These are phyloP conservation scores for Mesorhabditis belari DNA, from an alignment of 2,888 invertebrate genomes.

Conservation along the genomic window DNA sequence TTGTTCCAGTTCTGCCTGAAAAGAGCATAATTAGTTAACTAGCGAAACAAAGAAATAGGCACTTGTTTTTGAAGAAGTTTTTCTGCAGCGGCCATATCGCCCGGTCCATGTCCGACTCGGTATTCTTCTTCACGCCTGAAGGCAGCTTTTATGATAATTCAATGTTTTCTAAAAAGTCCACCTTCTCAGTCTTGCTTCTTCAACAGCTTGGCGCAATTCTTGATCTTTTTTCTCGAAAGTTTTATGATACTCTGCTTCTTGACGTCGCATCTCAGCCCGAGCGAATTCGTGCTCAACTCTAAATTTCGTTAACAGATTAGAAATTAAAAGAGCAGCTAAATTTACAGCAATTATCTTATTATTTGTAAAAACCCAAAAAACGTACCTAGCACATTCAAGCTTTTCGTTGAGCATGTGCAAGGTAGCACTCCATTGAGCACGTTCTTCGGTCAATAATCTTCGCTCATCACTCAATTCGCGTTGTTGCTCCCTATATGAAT, in stretches of 20 bases:
- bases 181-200: conserved; percentile 14
- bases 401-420: conserved; percentile 25
- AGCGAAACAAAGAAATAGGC: too few species aligned
- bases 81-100: conserved; percentile 4
- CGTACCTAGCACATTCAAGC: conserved; percentile 28
- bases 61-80: conserved; percentile 73
- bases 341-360: not conserved
- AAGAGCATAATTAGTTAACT: not conserved
- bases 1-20: conserved; percentile 67
- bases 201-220: conserved; percentile 37
- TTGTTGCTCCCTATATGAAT: conserved; percentile 12
- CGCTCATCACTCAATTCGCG: conserved; percentile 17
- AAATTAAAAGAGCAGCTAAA: not conserved
- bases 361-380: not conserved
- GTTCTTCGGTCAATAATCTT: conserved; percentile 8
- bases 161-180: not conserved
- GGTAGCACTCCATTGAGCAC: conserved; percentile 16
- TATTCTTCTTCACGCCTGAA: conserved; percentile 16
- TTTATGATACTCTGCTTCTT: conserved; percentile 13
- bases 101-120: conserved; percentile 1
- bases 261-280: conserved; percentile 28
- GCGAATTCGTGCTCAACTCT: conserved; percentile 29
- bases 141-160: not conserved
- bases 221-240: conserved; percentile 24
- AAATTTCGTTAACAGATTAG: not conserved